phyloP scores from a whole-genome alignment of 2,888 invertebrate species.

The Augiades crinisus region DNA sequence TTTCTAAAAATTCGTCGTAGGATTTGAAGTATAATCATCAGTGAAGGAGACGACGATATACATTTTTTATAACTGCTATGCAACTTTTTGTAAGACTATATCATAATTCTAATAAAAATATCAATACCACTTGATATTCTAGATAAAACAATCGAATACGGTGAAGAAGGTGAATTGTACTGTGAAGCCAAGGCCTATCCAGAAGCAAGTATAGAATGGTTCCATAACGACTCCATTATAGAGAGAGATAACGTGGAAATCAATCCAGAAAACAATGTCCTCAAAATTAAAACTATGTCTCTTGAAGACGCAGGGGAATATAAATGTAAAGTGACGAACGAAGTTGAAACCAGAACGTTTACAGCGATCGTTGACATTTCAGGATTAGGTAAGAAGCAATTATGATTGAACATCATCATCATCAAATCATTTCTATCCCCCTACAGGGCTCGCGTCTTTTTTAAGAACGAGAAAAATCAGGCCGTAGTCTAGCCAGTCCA shows the following conservation, averaged over 20 bases:
- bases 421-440: no score
- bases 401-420: no score
- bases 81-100: no score
- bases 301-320: conserved; percentile 53
- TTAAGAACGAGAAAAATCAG: no score
- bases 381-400: conserved; percentile 54
- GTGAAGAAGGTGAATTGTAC: conserved; percentile 46
- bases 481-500: no score
- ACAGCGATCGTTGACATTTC: conserved; percentile 47
- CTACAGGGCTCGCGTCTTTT: no score
- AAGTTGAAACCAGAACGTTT: conserved; percentile 38
- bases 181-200: conserved; percentile 64
- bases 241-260: conserved; percentile 40
- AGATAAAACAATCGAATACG: conserved; percentile 59
- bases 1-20: no score
- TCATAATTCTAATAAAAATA: not conserved
- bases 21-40: no score
- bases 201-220: conserved; percentile 55
- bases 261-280: conserved; percentile 39
- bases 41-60: no score
- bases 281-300: conserved; percentile 55
- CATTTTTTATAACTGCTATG: not conserved
- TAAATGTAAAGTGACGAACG: conserved; percentile 51
- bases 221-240: conserved; percentile 48
- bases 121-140: conserved; percentile 28